These are phyloP conservation scores for Trichoplusia ni DNA, from an alignment of 1,140 invertebrate genomes.

Conservation along the genomic window DNA sequence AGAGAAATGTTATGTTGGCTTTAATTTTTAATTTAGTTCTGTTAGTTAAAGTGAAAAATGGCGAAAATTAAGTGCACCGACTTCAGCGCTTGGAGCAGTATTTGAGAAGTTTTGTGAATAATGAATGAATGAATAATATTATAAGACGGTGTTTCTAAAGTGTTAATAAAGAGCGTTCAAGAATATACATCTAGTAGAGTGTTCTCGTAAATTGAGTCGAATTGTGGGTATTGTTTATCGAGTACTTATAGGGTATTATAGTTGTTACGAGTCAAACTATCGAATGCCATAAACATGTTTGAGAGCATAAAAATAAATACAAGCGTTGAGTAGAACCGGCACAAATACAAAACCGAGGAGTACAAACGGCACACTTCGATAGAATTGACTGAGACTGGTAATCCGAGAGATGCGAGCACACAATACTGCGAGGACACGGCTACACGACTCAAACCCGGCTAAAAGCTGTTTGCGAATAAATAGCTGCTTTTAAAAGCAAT, in stretches of 20 bases:
- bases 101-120: constrained; percentile 21
- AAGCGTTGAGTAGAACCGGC: not conserved
- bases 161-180: constrained; percentile 17
- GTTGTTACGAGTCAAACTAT: not conserved
- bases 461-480: constrained; percentile 37
- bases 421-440: not conserved
- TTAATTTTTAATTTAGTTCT: constrained; percentile 28
- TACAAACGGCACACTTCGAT: constrained; percentile 8
- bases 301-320: not conserved
- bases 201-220: constrained; percentile 1
- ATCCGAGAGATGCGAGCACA: constrained; percentile 33
- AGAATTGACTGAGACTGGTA: constrained; percentile 32
- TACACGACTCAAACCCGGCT: constrained; percentile 1
- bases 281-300: not conserved
- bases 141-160: not conserved
- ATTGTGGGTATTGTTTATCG: no score
- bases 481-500: constrained; percentile 28
- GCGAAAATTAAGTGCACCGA: constrained; percentile 15
- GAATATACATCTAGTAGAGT: not conserved
- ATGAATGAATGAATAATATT: constrained; percentile 20
- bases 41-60: constrained; percentile 14
- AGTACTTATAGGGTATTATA: not conserved
- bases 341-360: constrained; percentile 3
- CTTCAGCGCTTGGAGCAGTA: not conserved
- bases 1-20: constrained; percentile 9